These are phyloP conservation scores for Acanthosepion pharaonis DNA, from an alignment of 2,888 invertebrate species.

Conservation along the genomic window DNA sequence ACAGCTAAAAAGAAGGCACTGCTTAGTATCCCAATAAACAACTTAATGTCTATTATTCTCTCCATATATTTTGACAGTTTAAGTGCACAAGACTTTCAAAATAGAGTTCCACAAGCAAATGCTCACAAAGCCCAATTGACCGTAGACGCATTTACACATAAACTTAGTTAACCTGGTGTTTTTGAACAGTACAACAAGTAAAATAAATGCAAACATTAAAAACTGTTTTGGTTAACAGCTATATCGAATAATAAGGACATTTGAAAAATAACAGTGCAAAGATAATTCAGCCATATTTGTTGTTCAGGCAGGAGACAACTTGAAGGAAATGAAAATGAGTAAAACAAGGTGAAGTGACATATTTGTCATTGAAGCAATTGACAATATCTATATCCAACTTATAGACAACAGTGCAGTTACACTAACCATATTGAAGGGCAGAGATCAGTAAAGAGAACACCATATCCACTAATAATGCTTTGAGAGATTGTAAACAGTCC, in stretches of 20 bases:
- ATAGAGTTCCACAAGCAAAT: background rate
- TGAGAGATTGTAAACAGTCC: background rate
- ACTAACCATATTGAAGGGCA: background rate
- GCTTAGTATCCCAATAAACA: background rate
- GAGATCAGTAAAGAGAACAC: background rate
- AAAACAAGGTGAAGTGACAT: background rate
- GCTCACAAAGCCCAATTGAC: background rate
- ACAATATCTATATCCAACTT: conserved; percentile 1
- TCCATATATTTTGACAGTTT: background rate
- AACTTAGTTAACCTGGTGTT: background rate
- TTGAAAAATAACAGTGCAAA: background rate
- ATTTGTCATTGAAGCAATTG: background rate
- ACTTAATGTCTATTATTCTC: background rate
- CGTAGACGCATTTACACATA: background rate
- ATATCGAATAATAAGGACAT: background rate
- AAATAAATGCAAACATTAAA: background rate
- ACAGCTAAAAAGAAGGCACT: background rate
- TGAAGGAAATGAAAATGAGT: background rate
- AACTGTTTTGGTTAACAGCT: background rate
- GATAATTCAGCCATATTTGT: background rate
- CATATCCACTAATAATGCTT: background rate
- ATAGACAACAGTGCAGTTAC: conserved; percentile 2
- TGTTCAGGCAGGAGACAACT: background rate
- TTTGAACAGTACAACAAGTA: background rate
- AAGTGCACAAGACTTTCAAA: too few relatives aligned